A percentile compares a stretch with the other conserved stretches of the same genome.
Conservation (phyloP, 2,888 invertebrate genomes). For the Pollenia angustigena region DNA sequence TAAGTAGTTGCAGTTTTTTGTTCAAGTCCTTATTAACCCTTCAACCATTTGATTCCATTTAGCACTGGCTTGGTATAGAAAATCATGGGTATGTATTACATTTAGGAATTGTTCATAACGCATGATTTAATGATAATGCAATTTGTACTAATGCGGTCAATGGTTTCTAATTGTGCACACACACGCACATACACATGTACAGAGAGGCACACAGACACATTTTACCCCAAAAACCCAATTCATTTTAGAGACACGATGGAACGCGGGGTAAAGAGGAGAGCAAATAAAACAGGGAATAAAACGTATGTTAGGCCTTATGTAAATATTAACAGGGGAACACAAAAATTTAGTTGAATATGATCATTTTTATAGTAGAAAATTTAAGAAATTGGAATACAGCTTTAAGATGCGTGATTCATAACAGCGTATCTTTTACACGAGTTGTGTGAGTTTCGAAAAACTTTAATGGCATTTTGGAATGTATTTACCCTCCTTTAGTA, state of each 20-base stretch:
- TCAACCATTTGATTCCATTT: conserved; percentile 10
- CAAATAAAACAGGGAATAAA: not conserved
- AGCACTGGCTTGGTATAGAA: not conserved
- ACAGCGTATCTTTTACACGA: too few species aligned
- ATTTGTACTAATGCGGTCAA: conserved; percentile 68
- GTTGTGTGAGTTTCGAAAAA: too few species aligned
- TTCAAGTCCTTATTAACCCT: not conserved
- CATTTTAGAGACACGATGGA: not conserved
- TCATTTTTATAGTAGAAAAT: not conserved
- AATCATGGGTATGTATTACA: conserved; percentile 27
- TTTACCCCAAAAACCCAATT: conserved; percentile 27
- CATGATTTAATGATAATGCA: conserved; percentile 70
- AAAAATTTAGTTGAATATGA: not conserved
- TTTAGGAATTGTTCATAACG: conserved; percentile 61
- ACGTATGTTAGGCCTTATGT: not conserved
- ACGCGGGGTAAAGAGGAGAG: not conserved
- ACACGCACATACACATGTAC: not conserved
- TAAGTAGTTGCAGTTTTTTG: too few species aligned
- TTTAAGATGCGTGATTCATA: too few species aligned
- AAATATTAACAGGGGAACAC: not conserved
- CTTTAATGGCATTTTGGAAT: too few species aligned
- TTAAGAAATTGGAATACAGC: not conserved
- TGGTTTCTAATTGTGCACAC: conserved; percentile 57
- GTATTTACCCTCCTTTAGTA: too few species aligned
- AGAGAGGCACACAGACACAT: conserved; percentile 9